phyloP scores from a whole-genome alignment of 2,888 invertebrate genomes.

The Eupithecia pulchellata region DNA sequence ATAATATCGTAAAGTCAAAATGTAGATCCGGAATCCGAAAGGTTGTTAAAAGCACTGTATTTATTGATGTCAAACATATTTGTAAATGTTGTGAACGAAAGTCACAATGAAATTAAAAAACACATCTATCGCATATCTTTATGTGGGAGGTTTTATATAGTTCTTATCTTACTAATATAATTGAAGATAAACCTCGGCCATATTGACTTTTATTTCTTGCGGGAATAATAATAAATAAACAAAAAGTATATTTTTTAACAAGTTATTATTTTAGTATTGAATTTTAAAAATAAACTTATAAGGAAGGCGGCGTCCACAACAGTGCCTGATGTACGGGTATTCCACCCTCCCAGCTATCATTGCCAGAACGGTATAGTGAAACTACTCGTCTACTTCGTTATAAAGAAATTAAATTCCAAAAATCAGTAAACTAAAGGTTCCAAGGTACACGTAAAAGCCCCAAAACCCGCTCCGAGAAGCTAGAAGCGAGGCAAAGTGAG shows the following conservation, averaged over 20 bases:
- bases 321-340: no score
- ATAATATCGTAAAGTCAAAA: constrained; percentile 43
- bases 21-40: constrained; percentile 59
- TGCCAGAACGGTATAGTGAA: no score
- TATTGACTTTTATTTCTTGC: background rate
- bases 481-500: no score
- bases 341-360: no score
- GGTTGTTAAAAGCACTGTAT: constrained; percentile 66
- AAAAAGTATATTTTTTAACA: no score
- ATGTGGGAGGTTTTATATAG: background rate
- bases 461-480: no score
- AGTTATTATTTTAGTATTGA: no score
- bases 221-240: no score
- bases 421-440: background rate
- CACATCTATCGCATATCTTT: background rate
- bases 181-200: background rate
- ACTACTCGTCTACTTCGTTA: background rate
- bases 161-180: background rate
- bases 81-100: constrained; percentile 61
- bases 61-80: constrained; percentile 66
- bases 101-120: constrained; percentile 42
- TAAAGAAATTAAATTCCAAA: background rate
- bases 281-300: no score
- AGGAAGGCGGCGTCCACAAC: no score
- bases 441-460: no score